Conservation (phyloP, 2,113 vertebrate genomes). For the Cololabis saira region DNA sequence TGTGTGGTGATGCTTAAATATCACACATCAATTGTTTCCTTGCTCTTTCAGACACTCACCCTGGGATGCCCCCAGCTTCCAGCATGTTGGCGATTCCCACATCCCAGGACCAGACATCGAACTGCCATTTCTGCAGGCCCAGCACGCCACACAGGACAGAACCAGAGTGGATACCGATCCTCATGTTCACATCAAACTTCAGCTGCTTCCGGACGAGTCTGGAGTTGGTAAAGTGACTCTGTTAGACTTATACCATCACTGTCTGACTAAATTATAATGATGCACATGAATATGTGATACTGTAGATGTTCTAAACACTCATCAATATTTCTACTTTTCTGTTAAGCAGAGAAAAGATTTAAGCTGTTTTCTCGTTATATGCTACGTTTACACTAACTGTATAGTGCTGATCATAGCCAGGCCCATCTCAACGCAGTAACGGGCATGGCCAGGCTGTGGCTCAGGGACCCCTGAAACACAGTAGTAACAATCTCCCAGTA, state of each 20-base stretch:
- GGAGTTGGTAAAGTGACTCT: background rate
- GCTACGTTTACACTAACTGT: conserved; percentile 75
- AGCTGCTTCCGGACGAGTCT: conserved; percentile 71
- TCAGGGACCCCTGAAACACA: conserved; percentile 95
- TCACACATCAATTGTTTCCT: too few species aligned
- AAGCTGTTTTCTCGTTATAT: background rate
- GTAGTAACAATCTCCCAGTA: conserved; percentile 97
- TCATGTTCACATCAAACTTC: conserved; percentile 80
- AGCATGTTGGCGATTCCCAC: conserved; percentile 82
- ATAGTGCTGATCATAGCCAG: conserved; percentile 97
- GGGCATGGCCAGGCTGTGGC: conserved; percentile 92
- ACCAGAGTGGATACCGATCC: conserved; percentile 83
- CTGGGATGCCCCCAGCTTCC: conserved; percentile 80
- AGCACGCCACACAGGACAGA: conserved; percentile 83
- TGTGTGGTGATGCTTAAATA: too few species aligned
- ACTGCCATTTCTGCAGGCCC: conserved; percentile 85
- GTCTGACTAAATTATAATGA: background rate
- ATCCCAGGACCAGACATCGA: conserved; percentile 84
- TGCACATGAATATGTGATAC: background rate
- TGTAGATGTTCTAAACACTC: background rate
- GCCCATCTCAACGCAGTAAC: conserved; percentile 95
- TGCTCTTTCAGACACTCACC: conserved; percentile 63
- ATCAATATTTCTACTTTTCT: background rate
- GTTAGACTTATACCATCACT: background rate
- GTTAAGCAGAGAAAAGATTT: background rate